These are phyloP conservation scores for Tiliacea citrago DNA, from an alignment of 2,888 invertebrate genomes.

Conservation along the genomic window DNA sequence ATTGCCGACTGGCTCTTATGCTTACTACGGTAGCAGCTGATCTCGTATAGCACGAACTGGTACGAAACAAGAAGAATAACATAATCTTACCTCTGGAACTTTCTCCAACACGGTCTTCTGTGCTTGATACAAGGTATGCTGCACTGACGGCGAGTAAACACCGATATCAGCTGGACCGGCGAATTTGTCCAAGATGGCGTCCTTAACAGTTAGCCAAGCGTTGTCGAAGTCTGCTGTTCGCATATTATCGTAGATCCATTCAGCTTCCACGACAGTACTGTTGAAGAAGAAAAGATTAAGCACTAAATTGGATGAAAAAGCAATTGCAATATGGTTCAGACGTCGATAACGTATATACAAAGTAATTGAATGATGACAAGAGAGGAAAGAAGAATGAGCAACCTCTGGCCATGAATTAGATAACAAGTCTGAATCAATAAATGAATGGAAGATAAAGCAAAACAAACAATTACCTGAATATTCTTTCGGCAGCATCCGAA, in stretches of 20 bases:
- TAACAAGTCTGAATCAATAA: constrained; percentile 13
- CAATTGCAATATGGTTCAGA: background rate
- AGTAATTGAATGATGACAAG: constrained; percentile 24
- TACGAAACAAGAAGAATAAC: background rate
- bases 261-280: constrained; percentile 94
- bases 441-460: background rate
- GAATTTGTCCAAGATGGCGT: constrained; percentile 93
- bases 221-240: constrained; percentile 92
- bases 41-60: background rate
- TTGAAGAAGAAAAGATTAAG: constrained; percentile 29
- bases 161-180: constrained; percentile 94
- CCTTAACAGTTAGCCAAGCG: constrained; percentile 93
- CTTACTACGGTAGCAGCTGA: background rate
- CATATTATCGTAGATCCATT: constrained; percentile 93
- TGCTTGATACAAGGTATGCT: constrained; percentile 94
- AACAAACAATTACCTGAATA: constrained; percentile 88
- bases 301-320: background rate
- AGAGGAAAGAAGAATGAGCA: constrained; percentile 4
- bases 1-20: background rate
- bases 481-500: constrained; percentile 94
- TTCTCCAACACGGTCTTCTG: constrained; percentile 93
- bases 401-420: constrained; percentile 10
- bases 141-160: constrained; percentile 94
- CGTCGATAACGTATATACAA: constrained; percentile 2
- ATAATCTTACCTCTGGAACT: constrained; percentile 91